Conservation (phyloP, 2,888 invertebrate genomes). For the Conops quadrifasciatus region DNA sequence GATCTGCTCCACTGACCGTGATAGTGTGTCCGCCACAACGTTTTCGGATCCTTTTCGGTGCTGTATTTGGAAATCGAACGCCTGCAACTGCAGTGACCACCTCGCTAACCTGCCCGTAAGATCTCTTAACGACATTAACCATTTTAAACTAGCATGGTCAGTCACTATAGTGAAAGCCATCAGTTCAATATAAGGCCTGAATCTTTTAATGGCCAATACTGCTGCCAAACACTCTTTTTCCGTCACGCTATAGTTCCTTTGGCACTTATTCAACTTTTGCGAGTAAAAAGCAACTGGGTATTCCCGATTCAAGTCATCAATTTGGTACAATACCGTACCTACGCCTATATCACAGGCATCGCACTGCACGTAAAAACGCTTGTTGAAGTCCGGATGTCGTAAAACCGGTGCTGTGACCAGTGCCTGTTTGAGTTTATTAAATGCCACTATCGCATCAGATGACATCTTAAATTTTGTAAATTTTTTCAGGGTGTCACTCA, state of each 20-base stretch:
- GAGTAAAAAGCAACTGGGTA: slow-evolving; percentile 17
- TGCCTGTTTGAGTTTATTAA: slow-evolving; percentile 16
- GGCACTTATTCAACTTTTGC: slow-evolving; percentile 8
- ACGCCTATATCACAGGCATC: slow-evolving; percentile 19
- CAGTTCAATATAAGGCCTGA: slow-evolving; percentile 25
- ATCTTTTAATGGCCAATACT: slow-evolving; percentile 21
- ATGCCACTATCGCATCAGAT: slow-evolving; percentile 13
- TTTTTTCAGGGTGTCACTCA: slow-evolving; percentile 28
- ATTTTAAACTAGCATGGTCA: no score
- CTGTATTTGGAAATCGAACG: not conserved
- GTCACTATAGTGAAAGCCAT: slow-evolving; percentile 45
- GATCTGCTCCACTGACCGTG: not conserved
- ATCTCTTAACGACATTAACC: slow-evolving; percentile 46
- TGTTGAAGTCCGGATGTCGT: slow-evolving; percentile 16
- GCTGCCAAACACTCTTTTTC: slow-evolving; percentile 34
- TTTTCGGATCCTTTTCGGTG: not conserved
- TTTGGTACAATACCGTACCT: slow-evolving; percentile 24
- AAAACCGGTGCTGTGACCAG: slow-evolving; percentile 11
- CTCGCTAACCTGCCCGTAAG: slow-evolving; percentile 48
- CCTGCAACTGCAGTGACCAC: slow-evolving; percentile 40
- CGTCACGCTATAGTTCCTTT: slow-evolving; percentile 33
- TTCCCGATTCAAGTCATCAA: not conserved
- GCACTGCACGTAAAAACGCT: slow-evolving; percentile 24
- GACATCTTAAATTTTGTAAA: slow-evolving; percentile 10
- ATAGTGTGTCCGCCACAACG: slow-evolving; percentile 16